Conservation (phyloP, 1,140 invertebrate species). For the Octopus bimaculoides region DNA sequence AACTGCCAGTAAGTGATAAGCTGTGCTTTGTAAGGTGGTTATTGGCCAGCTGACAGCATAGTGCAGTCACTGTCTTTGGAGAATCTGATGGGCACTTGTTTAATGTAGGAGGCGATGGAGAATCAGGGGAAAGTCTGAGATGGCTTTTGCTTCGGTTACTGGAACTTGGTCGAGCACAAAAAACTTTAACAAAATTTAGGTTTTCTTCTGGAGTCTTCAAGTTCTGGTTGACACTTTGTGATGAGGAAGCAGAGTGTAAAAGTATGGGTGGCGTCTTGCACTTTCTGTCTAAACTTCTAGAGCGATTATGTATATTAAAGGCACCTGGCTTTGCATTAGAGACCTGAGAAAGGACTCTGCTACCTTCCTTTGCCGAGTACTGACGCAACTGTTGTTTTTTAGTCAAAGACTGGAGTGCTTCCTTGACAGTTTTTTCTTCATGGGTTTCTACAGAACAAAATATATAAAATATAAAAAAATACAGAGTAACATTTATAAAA, state of each 20-base stretch:
- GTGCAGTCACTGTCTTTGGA: constrained; percentile 18
- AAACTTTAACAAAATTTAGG: too few relatives aligned
- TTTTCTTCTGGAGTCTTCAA: too few relatives aligned
- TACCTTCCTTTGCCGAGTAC: constrained; percentile 48
- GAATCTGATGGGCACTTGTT: not conserved
- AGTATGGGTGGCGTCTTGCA: too few relatives aligned
- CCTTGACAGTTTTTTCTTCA: constrained; percentile 49
- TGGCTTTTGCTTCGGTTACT: too few relatives aligned
- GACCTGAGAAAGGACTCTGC: constrained; percentile 34
- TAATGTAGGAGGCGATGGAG: too few relatives aligned
- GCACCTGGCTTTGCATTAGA: not conserved
- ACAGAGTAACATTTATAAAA: too few relatives aligned
- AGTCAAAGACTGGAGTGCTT: constrained; percentile 47
- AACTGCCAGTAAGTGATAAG: constrained; percentile 1
- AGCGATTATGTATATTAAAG: constrained; percentile 21
- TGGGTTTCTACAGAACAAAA: constrained; percentile 40
- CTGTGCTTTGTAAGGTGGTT: constrained; percentile 9
- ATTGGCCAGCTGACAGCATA: constrained; percentile 14
- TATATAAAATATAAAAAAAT: not conserved
- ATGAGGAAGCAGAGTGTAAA: too few relatives aligned
- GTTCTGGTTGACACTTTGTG: too few relatives aligned
- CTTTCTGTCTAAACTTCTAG: constrained; percentile 12
- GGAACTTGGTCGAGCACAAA: too few relatives aligned
- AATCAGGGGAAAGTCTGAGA: too few relatives aligned
- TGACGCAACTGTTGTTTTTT: constrained; percentile 50